Evolutionary conservation across 2,888 invertebrate species (phyloP).

Genomic region (Chaetogeoica ovagalla): DNA sequence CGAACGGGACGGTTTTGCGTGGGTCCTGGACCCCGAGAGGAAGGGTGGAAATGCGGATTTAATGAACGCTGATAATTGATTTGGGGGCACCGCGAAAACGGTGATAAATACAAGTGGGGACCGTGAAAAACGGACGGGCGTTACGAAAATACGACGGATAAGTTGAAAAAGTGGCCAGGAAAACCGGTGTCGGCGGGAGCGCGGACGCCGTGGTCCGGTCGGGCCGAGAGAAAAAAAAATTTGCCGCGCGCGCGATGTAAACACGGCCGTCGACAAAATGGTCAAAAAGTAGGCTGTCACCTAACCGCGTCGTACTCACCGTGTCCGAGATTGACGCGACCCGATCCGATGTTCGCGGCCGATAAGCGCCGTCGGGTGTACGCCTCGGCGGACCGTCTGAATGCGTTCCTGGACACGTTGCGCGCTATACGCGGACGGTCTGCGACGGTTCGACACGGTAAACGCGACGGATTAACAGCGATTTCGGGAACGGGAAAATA

Average conservation of each 20-base stretch:
- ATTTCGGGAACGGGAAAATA: slow-evolving; percentile 46
- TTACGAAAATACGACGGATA: slow-evolving; percentile 21
- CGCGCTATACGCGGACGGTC: slow-evolving; percentile 26
- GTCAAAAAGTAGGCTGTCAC: slow-evolving; percentile 50
- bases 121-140: slow-evolving; percentile 20
- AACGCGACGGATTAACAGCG: slow-evolving; percentile 31
- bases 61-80: slow-evolving; percentile 8
- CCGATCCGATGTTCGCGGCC: slow-evolving; percentile 42
- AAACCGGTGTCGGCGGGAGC: accelerated
- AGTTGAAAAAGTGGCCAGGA: neutral
- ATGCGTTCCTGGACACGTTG: slow-evolving; percentile 34
- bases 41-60: neutral
- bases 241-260: slow-evolving; percentile 26
- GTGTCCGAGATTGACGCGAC: slow-evolving; percentile 48
- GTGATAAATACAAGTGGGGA: slow-evolving; percentile 19
- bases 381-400: slow-evolving; percentile 19
- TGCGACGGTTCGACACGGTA: slow-evolving; percentile 27
- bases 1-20: neutral
- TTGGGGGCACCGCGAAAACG: neutral
- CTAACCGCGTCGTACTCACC: slow-evolving; percentile 50
- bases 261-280: slow-evolving; percentile 46
- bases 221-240: slow-evolving; percentile 29
- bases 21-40: neutral
- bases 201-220: neutral
- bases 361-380: slow-evolving; percentile 25